Evolutionary conservation across 1,140 invertebrate genomes (phyloP), one percentile per base, ranked within the genome.

Genomic region (Drosophila auraria): DNA sequence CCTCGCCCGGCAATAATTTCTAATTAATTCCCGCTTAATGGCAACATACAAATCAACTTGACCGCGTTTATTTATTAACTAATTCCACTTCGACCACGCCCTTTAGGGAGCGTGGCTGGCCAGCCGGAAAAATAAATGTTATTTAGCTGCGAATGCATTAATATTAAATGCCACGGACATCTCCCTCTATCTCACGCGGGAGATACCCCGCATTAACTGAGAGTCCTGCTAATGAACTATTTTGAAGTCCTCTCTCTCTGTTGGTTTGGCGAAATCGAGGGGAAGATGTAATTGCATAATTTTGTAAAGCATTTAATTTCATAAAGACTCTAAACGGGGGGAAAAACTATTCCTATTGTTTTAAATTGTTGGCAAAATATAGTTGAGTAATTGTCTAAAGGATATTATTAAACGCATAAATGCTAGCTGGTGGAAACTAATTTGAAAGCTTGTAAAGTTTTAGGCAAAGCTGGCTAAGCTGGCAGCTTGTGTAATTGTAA

Each of bases 1-100:
- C 27, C 70, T 51, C 23, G 45, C 54, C 36, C 12, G 62, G 73
- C 74, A 54, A 80, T 80, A 80, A 72, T 79, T 80, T 80, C 76
- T 79, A 80, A 80, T 80, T 80, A 80, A 80, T 79, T 80, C 36
- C 51, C 61, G 68, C 76, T 66, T 79, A 80, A 80, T 80, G 68
- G 60, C 76, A 78, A 60, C 75, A 63, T 71, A 79, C 77, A 79
- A 79, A 89, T 83, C 83, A 83, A 58, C 49, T 51, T 73, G 70
- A 73, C 70, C 70, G 70, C 54, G 54, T 73, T 71, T 73, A 73
- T 73, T 73, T 73, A 73, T 73, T 73, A 73, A 73, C 70, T 60
- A 73, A 73, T 73, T 73, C 40, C 56, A 50, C 54, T 14, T 33
- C 20, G 20, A 20, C 70, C 53, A 50, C 53, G 54, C 45, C 70